Evolutionary conservation across 2,113 vertebrate species (phyloP), one percentile per base, ranked within the genome.

Genomic region (Crotalus viridis): DNA sequence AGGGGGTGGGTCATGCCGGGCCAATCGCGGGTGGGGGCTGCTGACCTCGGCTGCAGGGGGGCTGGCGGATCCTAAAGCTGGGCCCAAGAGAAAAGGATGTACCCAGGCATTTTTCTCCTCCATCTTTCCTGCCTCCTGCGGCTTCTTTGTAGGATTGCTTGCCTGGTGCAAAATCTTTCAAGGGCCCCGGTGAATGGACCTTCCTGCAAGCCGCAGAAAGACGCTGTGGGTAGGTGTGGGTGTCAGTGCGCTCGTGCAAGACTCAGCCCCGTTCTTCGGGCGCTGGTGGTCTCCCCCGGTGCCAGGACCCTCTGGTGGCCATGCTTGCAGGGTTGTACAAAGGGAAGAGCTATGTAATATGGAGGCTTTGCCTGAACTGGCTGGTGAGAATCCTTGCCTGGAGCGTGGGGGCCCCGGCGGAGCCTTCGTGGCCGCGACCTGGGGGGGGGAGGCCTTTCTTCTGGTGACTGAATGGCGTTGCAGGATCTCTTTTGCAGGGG

Each of bases 31-130:
- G 2, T 43, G 0, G 3, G 22, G 22, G 33, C 22, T 6, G 39
- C 12, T 87, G 90, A 91, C 81, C 43, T 59, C 55, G 22, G 13
- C 13, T 54, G 46, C 43, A 46, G 28, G 17, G 61, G 6, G 15
- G 43, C 22, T 2, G 10, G 89, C 15, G 5, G 59, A 46, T 13
- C 4, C 9, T 17, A 6, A 61, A 89, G 43, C n/a, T 10, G 6
- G 51, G 51, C 39, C 10, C 15, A 1, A 17, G 9, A 21, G 10
- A 12, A 39, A 22, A 9, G 19, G n/a, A 21, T 2, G 3, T 4
- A 8, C n/a, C 17, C n/a, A 3, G n/a, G 33, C 7, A 1, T 12
- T 52, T 10, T 51, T 15, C 12, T 3, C 26, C 0, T 10, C 39
- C 19, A 39, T 39, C 81, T 39, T 17, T 46, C 69, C 69, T 5